phyloP scores from a whole-genome alignment of 92 coral and sea anemone genomes.

The Zoanthus gigantus region DNA sequence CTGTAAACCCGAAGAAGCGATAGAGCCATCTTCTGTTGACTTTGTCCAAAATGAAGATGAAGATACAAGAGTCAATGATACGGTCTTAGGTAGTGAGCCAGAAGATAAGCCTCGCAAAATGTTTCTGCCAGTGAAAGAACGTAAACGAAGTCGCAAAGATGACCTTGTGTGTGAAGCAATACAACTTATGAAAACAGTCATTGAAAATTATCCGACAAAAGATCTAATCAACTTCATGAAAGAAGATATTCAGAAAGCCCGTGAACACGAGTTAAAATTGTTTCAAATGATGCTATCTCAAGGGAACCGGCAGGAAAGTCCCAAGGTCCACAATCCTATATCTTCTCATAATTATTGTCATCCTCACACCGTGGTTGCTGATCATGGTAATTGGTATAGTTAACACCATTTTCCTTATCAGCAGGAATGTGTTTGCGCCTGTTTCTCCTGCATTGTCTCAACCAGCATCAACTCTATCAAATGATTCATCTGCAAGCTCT shows the following conservation, averaged over 20 bases:
- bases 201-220: slow-evolving; percentile 38
- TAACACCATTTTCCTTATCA: no score
- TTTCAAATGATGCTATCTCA: no score
- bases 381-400: no score
- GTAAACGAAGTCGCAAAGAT: slow-evolving; percentile 41
- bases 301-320: no score
- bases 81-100: slow-evolving; percentile 26
- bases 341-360: no score
- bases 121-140: slow-evolving; percentile 53
- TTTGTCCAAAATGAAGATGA: slow-evolving; percentile 28
- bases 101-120: slow-evolving; percentile 1
- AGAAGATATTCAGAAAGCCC: not conserved
- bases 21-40: slow-evolving; percentile 41
- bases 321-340: no score
- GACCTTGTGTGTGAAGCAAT: slow-evolving; percentile 41
- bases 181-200: slow-evolving; percentile 1
- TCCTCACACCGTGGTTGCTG: no score
- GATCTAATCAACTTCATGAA: slow-evolving; percentile 32
- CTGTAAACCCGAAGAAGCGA: slow-evolving; percentile 37
- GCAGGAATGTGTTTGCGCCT: no score
- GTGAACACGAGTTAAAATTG: no score
- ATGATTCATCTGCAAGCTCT: no score
- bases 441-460: no score
- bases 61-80: not conserved
- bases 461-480: no score